Evolutionary conservation across 2,888 invertebrate species (phyloP), one percentile per base, ranked within the genome.

Genomic region (Drosophila ezoana): DNA sequence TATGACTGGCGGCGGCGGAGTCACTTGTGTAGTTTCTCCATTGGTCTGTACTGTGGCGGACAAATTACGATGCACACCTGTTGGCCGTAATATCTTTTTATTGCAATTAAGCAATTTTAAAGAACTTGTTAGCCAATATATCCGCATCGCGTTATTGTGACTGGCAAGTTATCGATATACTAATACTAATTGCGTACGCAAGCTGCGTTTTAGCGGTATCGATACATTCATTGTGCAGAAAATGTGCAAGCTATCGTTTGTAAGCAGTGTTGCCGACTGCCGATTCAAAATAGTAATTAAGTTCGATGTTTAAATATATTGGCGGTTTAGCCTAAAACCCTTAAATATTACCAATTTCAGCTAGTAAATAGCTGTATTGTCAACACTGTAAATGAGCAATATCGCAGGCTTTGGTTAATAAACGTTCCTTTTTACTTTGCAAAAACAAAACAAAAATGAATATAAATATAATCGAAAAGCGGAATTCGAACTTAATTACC

Each of bases 101-200:
- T 60, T 62, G 64, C 69, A 54, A 57, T 71, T 80, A 23, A 89
- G 61, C 58, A 76, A 58, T 52, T 72, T 84, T 32, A 74, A 47
- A 9, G 71, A 64, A 32, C 44, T 84, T 14, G 54, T 51, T 58
- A 72, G 41, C 65, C 73, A 76, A 67, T 62, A 64, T 23, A 28
- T 51, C 3, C 57, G 64, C 77, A 77, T 76, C 4, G 45, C 62
- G 16, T 44, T 56, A 47, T 28, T 64, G 65, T 60, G 64, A 73
- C 59, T 59, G 56, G 3, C 77, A 72, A 54, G 8, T 1, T 64
- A 60, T 60, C 72, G 71, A 54, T 61, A 58, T 8, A 28, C 8
- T 8, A 28, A 13, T 35, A n/a, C 1, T 23, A n/a, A 59, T 28
- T n/a, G n/a, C 33, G 20, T 43, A 23, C 23, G 23, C 28, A 2